Evolutionary conservation across 2,888 invertebrate genomes (phyloP).

Genomic region (Iphiclides podalirius): DNA sequence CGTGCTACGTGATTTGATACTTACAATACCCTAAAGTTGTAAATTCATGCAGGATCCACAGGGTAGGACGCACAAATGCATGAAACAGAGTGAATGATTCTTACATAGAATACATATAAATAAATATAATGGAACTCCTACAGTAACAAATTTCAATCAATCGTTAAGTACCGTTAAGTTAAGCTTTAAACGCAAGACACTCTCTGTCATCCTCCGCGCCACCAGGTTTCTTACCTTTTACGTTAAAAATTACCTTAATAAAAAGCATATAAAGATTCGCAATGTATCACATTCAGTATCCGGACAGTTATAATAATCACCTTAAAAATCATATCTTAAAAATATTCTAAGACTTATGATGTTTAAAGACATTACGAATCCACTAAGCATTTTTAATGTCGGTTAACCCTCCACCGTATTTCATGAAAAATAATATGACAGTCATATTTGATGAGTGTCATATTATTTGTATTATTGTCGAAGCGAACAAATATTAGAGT

Average conservation of each 20-base stretch:
- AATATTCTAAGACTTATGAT: too few relatives aligned
- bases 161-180: conserved; percentile 13
- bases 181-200: conserved; percentile 12
- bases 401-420: neutral
- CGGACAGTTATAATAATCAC: too few relatives aligned
- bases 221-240: conserved; percentile 18
- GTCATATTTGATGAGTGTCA: neutral
- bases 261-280: conserved; percentile 3
- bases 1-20: conserved; percentile 48
- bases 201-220: conserved; percentile 2
- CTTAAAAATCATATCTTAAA: too few relatives aligned
- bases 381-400: too few relatives aligned
- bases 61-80: conserved; percentile 63
- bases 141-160: conserved; percentile 26
- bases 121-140: conserved; percentile 28
- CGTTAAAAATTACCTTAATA: conserved; percentile 8
- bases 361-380: too few relatives aligned
- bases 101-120: conserved; percentile 25
- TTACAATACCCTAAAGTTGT: conserved; percentile 75
- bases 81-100: conserved; percentile 43
- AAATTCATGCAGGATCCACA: conserved; percentile 74
- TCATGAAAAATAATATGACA: neutral
- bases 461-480: neutral
- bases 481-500: neutral
- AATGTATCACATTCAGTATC: neutral